phyloP scores from a whole-genome alignment of 2,888 invertebrate genomes.

The Eupithecia tripunctaria region DNA sequence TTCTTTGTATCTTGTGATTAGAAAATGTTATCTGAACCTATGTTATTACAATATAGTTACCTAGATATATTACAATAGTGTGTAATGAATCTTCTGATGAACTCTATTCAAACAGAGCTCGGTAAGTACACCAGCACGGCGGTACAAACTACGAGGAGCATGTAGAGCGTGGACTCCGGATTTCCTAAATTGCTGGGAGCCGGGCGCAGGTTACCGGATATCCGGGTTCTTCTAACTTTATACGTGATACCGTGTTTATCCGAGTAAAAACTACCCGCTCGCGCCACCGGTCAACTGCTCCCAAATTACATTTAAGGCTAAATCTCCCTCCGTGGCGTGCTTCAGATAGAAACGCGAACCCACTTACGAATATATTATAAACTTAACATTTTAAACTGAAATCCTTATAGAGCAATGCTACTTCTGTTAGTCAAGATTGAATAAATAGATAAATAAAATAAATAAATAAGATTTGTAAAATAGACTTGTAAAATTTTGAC shows the following conservation, averaged over 20 bases:
- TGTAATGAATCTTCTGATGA: background rate
- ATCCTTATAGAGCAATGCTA: background rate
- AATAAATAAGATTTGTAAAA: background rate
- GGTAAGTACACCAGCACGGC: background rate
- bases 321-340: conserved; percentile 8
- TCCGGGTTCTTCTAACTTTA: conserved; percentile 40
- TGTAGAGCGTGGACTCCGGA: conserved; percentile 39
- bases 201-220: conserved; percentile 27
- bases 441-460: too few species aligned
- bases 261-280: conserved; percentile 33
- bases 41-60: background rate
- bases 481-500: background rate
- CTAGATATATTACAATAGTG: background rate
- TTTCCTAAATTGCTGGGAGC: conserved; percentile 40
- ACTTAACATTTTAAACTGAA: background rate
- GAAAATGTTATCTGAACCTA: background rate
- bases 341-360: background rate
- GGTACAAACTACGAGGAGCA: conserved; percentile 23
- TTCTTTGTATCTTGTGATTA: background rate
- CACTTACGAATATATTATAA: background rate
- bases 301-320: conserved; percentile 29
- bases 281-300: conserved; percentile 23
- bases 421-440: too few species aligned
- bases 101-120: background rate
- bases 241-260: conserved; percentile 37